phyloP scores from a whole-genome alignment of 2,797 vertebrate species.

The Gastrophryne carolinensis region DNA sequence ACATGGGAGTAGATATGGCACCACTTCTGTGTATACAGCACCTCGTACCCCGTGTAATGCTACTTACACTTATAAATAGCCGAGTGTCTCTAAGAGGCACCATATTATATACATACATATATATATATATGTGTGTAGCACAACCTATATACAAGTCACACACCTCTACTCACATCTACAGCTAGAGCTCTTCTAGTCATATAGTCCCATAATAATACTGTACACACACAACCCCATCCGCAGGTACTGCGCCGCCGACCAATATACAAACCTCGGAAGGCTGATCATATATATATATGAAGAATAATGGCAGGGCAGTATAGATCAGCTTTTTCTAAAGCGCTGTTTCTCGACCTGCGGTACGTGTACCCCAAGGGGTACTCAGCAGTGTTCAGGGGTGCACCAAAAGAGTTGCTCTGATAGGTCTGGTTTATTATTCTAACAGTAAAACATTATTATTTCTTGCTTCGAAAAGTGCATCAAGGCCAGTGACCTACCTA shows the following conservation, averaged over 20 bases:
- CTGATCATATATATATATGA: background rate
- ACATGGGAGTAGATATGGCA: background rate
- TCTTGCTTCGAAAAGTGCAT: no score
- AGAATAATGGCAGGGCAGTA: background rate
- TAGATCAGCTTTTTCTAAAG: no score
- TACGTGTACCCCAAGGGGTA: no score
- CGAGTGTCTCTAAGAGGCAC: background rate
- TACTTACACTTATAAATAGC: constrained; percentile 36
- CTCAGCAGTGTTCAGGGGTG: no score
- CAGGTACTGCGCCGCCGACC: background rate
- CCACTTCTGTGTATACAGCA: background rate
- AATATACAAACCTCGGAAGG: background rate
- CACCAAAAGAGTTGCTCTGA: no score
- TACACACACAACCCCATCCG: background rate
- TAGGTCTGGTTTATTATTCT: no score
- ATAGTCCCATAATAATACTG: background rate
- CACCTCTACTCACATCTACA: background rate
- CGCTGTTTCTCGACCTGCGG: no score
- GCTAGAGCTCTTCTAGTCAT: background rate
- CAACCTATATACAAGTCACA: constrained; percentile 31
- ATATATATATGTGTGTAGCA: background rate
- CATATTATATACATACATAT: constrained; percentile 21
- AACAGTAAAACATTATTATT: no score
- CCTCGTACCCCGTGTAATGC: constrained; percentile 1
- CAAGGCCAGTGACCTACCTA: no score